Evolutionary conservation across 92 coral and sea anemone genomes (phyloP).

Genomic region (Scolanthus callimorphus): DNA sequence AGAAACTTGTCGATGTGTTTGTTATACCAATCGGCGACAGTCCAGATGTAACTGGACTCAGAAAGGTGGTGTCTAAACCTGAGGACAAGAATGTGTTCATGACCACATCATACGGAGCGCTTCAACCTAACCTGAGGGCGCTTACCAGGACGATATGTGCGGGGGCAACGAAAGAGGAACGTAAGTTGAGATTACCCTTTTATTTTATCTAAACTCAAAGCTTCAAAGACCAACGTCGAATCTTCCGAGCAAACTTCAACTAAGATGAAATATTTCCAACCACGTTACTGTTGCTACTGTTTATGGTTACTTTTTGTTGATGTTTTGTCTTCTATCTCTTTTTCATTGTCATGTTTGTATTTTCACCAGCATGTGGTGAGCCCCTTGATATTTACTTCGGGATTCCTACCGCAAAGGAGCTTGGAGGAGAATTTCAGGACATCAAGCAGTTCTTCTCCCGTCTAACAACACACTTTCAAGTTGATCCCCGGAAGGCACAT

Average conservation of each 20-base stretch:
- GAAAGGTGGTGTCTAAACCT: slow-evolving; percentile 62
- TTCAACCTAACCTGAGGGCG: slow-evolving; percentile 55
- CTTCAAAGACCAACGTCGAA: too few species aligned
- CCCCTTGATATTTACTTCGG: slow-evolving; percentile 65
- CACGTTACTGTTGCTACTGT: too few species aligned
- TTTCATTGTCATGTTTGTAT: too few species aligned
- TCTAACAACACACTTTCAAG: slow-evolving; percentile 27
- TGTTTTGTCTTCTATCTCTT: too few species aligned
- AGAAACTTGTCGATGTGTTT: slow-evolving; percentile 55
- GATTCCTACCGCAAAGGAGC: slow-evolving; percentile 49
- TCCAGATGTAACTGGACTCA: slow-evolving; percentile 54
- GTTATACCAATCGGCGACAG: slow-evolving; percentile 56
- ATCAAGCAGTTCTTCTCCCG: slow-evolving; percentile 33
- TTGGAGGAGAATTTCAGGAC: slow-evolving; percentile 22
- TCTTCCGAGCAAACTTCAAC: too few species aligned
- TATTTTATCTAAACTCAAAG: too few species aligned
- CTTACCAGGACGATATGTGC: slow-evolving; percentile 63
- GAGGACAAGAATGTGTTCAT: slow-evolving; percentile 77
- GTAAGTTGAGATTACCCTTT: too few species aligned
- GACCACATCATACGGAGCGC: slow-evolving; percentile 70
- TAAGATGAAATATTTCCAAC: too few species aligned
- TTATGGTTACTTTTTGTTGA: too few species aligned
- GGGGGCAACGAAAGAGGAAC: slow-evolving; percentile 44
- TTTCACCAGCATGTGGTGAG: slow-evolving; percentile 60
- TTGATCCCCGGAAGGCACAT: slow-evolving; percentile 41